These are phyloP conservation scores for Macrostomum lignano DNA, from an alignment of 1,140 invertebrate genomes.

Conservation along the genomic window DNA sequence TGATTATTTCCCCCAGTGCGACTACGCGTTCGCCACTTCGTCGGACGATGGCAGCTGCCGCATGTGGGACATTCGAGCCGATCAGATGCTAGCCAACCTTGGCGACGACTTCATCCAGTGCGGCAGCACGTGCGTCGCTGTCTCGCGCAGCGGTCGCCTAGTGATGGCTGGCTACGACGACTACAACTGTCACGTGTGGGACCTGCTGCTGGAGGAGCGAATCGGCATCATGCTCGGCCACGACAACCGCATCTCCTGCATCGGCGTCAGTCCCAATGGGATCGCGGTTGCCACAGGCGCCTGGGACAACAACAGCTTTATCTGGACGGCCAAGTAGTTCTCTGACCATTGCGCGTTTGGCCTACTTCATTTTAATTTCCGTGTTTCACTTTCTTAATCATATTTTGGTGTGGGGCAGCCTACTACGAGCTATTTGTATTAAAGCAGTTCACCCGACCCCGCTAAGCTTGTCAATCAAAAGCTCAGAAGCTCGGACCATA, in stretches of 20 bases:
- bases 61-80: slow-evolving; percentile 4
- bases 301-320: slow-evolving; percentile 85
- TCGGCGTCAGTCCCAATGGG: slow-evolving; percentile 85
- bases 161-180: slow-evolving; percentile 6
- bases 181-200: slow-evolving; percentile 6
- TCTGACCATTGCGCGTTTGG: too few species aligned
- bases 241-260: slow-evolving; percentile 76
- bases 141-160: neutral
- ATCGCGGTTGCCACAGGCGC: slow-evolving; percentile 86
- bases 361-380: too few species aligned
- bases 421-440: too few species aligned
- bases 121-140: slow-evolving; percentile 1
- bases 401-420: too few species aligned
- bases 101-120: slow-evolving; percentile 3
- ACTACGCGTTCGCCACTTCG: slow-evolving; percentile 5
- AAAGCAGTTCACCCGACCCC: too few species aligned
- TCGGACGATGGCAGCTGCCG: slow-evolving; percentile 5
- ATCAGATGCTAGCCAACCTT: slow-evolving; percentile 4
- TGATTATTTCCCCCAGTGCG: slow-evolving; percentile 4
- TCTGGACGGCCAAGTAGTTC: slow-evolving; percentile 46
- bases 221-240: slow-evolving; percentile 72
- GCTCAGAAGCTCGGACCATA: too few species aligned
- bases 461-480: too few species aligned
- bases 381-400: too few species aligned
- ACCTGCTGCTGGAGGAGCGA: slow-evolving; percentile 5